Conservation (phyloP, 2,113 vertebrate species). For the Pipra filicauda region DNA sequence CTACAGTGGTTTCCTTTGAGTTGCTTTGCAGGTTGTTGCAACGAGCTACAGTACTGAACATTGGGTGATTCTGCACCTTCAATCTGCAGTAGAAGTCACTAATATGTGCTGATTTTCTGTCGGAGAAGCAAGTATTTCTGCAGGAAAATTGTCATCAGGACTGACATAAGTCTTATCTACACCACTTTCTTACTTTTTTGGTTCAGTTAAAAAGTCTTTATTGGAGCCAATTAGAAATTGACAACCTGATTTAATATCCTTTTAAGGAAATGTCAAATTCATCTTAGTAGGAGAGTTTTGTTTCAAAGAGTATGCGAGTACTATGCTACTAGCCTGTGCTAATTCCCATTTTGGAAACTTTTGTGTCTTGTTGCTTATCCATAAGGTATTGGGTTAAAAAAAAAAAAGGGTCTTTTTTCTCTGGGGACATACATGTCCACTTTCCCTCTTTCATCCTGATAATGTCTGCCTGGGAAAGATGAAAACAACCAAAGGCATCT, state of each 20-base stretch:
- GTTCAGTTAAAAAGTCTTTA: not conserved
- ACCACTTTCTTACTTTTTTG: not conserved
- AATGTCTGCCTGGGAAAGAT: not conserved
- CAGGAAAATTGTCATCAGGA: not conserved
- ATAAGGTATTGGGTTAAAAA: not conserved
- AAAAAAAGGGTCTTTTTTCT: fast-evolving
- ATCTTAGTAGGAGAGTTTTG: not conserved
- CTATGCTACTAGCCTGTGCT: not conserved
- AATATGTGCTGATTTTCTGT: not conserved
- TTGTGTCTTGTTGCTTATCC: not conserved
- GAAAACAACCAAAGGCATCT: not conserved
- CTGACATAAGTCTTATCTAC: not conserved
- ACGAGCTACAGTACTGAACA: not conserved
- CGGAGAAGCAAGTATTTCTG: not conserved
- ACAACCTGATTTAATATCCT: not conserved
- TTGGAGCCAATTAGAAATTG: not conserved
- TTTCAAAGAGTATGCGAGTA: not conserved
- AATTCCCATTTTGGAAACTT: not conserved
- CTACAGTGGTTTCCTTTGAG: not conserved
- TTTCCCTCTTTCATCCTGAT: not conserved
- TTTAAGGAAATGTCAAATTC: not conserved
- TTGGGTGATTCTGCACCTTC: not conserved
- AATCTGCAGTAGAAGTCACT: not conserved
- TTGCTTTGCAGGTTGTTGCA: not conserved
- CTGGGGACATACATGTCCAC: not conserved